Evolutionary conservation across 1,140 invertebrate species (phyloP).

Genomic region (Zophobas morio): DNA sequence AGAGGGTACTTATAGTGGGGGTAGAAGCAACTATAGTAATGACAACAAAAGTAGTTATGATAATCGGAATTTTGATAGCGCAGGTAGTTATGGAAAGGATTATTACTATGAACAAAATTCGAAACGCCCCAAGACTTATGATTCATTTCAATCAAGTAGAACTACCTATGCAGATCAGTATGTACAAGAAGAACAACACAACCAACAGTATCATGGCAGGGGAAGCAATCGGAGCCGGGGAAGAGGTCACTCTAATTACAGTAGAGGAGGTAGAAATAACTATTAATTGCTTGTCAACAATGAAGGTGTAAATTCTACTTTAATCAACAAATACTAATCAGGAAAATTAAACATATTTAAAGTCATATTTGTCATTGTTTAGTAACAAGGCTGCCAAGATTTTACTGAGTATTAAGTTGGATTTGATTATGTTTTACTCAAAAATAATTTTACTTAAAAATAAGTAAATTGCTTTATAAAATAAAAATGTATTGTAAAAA

Average conservation of each 20-base stretch:
- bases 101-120: constrained; percentile 59
- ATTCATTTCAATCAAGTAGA: constrained; percentile 64
- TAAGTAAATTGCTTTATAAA: too few relatives aligned
- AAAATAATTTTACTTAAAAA: too few relatives aligned
- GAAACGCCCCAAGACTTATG: constrained; percentile 64
- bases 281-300: constrained; percentile 3
- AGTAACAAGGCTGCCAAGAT: too few relatives aligned
- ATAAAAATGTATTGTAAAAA: too few relatives aligned
- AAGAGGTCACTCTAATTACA: constrained; percentile 64
- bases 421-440: too few relatives aligned
- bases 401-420: too few relatives aligned
- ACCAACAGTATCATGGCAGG: constrained; percentile 63
- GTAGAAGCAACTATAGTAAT: constrained; percentile 7
- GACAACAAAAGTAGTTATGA: constrained; percentile 39
- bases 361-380: too few relatives aligned
- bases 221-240: constrained; percentile 40
- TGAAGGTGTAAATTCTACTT: neutral
- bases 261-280: constrained; percentile 59
- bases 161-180: constrained; percentile 66
- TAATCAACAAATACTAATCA: neutral
- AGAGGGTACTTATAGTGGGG: neutral
- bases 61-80: constrained; percentile 51
- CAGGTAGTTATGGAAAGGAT: constrained; percentile 42
- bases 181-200: constrained; percentile 64
- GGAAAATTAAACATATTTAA: too few relatives aligned